Evolutionary conservation across 2,113 vertebrate species (phyloP).

Genomic region (Phoxinus phoxinus): DNA sequence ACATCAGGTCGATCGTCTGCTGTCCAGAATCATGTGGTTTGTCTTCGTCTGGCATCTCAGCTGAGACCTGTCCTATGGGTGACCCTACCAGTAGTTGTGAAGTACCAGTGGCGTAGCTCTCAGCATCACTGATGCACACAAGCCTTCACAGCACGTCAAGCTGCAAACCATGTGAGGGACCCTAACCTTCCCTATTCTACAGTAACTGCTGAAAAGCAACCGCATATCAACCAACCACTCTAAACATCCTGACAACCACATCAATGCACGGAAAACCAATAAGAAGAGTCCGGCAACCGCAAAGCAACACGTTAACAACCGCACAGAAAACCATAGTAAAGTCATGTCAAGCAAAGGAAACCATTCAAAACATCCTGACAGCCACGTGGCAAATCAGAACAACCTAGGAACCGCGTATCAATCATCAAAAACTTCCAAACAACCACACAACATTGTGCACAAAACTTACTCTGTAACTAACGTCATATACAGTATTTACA

Average conservation of each 20-base stretch:
- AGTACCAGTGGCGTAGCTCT: not conserved
- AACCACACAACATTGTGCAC: not conserved
- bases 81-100: not conserved
- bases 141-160: too few species aligned
- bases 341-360: not conserved
- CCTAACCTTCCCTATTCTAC: not conserved
- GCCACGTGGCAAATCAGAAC: too few species aligned
- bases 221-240: not conserved
- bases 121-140: not conserved
- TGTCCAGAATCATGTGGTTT: not conserved
- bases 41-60: not conserved
- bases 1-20: not conserved
- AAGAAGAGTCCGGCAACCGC: not conserved
- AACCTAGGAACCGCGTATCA: not conserved
- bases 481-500: too few species aligned
- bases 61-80: not conserved
- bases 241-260: not conserved
- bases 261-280: not conserved
- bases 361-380: too few species aligned
- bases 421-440: not conserved
- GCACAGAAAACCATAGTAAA: not conserved
- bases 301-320: not conserved
- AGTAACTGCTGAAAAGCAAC: not conserved
- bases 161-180: not conserved
- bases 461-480: not conserved